Evolutionary conservation across 2,797 vertebrate genomes (phyloP), one percentile per base, ranked within the genome.

Genomic region (Garrulus glandarius): DNA sequence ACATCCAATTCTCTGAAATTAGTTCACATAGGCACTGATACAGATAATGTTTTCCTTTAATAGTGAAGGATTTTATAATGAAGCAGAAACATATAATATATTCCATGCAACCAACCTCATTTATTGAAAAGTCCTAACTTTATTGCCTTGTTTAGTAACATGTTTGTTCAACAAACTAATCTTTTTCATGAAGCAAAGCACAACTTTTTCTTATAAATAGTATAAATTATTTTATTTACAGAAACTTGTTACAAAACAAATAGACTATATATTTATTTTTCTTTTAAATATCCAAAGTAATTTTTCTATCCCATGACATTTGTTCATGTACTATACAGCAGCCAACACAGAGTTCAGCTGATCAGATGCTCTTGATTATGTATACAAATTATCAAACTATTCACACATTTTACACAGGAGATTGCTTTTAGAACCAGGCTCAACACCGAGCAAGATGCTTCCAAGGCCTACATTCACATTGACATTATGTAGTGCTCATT

Each of bases 141-240:
- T 98, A 98, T 98, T 98, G 98, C 97, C 97, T 94, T 95, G 49
- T 97, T 98, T 97, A 97, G 96, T 97, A 98, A 98, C 97, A 98
- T 96, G 96, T 97, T 98, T 98, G 97, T 98, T 97, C 97, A 96
- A 98, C 97, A 98, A 97, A 98, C 97, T 98, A 97, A 97, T 97
- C 96, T 96, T 96, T 97, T 91, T 98, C 97, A 98, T 98, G 98
- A 98, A 98, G 98, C 98, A 98, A 98, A 98, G 98, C 98, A 98
- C 98, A 98, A 98, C 36, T 97, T 97, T 99, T 99, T 99, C 98
- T 99, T 99, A 99, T 99, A 99, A 99, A 99, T 99, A 99, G 99
- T 99, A 99, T 99, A 99, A 99, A 99, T 99, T 99, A 99, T 99
- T 99, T 99, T 99, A 99, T 99, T 99, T 99, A 99, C 99, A 99